Evolutionary conservation across 2,113 vertebrate species (phyloP), one percentile per base, ranked within the genome.

Genomic region (Ptilorrhoa leucosticta): DNA sequence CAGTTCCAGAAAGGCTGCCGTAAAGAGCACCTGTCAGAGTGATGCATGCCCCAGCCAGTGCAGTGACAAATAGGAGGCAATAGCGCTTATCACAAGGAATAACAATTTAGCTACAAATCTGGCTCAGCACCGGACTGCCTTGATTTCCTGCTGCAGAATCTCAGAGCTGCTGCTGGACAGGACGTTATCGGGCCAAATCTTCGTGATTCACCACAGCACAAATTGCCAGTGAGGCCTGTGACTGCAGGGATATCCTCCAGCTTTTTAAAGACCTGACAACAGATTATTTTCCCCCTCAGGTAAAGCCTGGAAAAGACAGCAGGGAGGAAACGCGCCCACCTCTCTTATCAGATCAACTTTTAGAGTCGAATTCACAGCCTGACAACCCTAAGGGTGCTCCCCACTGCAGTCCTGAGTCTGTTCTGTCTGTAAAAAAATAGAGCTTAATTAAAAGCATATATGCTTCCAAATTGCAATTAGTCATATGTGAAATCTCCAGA

Each of bases 1-100:
- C 42, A 86, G 68, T 22, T 93, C 18, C 90, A 91, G 93, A 20
- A 37, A 10, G 0, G 1, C 56, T 58, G 79, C 79, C 3, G 7
- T 45, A 93, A 95, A 84, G 91, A 96, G 75, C 87, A 30, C 47
- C 81, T 95, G 94, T 92, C 96, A 96, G 85, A 50, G 79, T 95
- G 92, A 95, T 96, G 90, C 88, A 96, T 78, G 64, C 60, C 31
- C 37, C 54, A 83, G 83, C 75, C 2, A 0, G 10, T 3, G 40
- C 78, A 40, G 20, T 87, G 90, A 97, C 92, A 95, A 78, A 94
- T 20, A 30, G 68, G 54, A 89, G 92, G 75, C 89, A 93, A 57
- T 35, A 81, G 87, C 88, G 56, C 83, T 92, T 83, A 88, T 68
- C 93, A 89, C 81, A 72, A 50, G 79, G 80, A 94, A 93, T 93